Base-by-base conservation (phyloP, 1,140 invertebrate genomes). In the Plutomurus gul region DNA sequence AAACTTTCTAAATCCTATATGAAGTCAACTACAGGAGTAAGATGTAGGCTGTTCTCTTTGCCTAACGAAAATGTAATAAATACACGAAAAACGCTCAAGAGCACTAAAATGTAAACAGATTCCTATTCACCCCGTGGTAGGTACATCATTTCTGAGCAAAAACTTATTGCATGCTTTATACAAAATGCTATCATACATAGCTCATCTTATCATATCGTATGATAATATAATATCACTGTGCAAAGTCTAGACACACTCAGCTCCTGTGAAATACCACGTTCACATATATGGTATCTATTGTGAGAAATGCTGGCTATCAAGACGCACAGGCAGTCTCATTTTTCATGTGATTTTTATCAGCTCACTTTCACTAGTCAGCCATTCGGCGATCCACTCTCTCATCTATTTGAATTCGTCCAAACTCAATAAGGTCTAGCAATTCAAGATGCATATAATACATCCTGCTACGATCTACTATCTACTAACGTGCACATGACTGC, bases 301-400 rank as follows among this genome's bases (percentile, higher is more conserved):
- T 56, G 51, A 56, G 30, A 56, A 56, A 56, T 56, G 51, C 51
- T 25, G 20, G 22, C 51, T 56, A 56, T 56, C 51, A 56, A 56
- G 51, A 56, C 8, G 22, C 22, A 56, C 20, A 56, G 51, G 51
- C 51, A 56, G 51, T 25, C 25, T 56, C 51, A 56, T 56, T 56
- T 56, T 56, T 56, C 51, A 56, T 56, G 51, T 56, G 51, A 56
- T 56, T 56, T 56, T 56, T 11, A 22, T 56, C 51, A 11, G 22
- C 51, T 56, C 51, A 56, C 51, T 56, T 56, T 56, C 51, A 25
- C 51, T 56, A 13, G 4, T 22, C 8, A 56, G 22, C 25, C 51
- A 25, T 25, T 56, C 51, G 51, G 30, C 22, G 22, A 56, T 25
- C 22, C 51, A 11, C 51, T 25, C 49, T 56, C 51, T 56, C 22